Conservation (phyloP, 2,113 vertebrate genomes). For the Cyphomyrus discorhynchus region DNA sequence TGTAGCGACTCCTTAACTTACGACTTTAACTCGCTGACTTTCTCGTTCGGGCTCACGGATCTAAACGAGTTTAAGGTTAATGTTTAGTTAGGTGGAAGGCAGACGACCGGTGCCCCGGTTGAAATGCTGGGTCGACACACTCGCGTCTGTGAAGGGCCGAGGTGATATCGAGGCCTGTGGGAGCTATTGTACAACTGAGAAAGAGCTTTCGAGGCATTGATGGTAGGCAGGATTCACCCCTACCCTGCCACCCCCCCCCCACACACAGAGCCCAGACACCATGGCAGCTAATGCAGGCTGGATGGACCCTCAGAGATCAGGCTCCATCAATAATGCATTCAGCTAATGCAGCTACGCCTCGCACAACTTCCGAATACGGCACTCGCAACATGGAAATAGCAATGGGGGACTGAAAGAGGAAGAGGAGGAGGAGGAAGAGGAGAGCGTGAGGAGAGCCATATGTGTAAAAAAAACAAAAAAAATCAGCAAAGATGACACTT, state of each 20-base stretch:
- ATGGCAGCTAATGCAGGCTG: slow-evolving; percentile 23
- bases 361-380: neutral
- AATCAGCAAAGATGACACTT: neutral
- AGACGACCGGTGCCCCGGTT: neutral
- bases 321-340: slow-evolving; percentile 38
- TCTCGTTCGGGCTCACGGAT: neutral
- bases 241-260: neutral
- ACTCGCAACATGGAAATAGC: slow-evolving; percentile 25
- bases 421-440: neutral
- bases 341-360: slow-evolving; percentile 28
- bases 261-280: slow-evolving; percentile 6
- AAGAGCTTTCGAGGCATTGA: no score
- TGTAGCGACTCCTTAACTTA: neutral
- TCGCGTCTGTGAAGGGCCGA: neutral
- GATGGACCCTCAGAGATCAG: slow-evolving; percentile 24
- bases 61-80: neutral
- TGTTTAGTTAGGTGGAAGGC: neutral
- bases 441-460: neutral
- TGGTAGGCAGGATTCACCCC: neutral
- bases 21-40: neutral
- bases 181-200: neutral
- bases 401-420: neutral
- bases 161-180: neutral
- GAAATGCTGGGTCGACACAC: neutral
- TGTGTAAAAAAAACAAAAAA: neutral